Conservation (phyloP, 2,113 vertebrate species). For the Balaeniceps rex region DNA sequence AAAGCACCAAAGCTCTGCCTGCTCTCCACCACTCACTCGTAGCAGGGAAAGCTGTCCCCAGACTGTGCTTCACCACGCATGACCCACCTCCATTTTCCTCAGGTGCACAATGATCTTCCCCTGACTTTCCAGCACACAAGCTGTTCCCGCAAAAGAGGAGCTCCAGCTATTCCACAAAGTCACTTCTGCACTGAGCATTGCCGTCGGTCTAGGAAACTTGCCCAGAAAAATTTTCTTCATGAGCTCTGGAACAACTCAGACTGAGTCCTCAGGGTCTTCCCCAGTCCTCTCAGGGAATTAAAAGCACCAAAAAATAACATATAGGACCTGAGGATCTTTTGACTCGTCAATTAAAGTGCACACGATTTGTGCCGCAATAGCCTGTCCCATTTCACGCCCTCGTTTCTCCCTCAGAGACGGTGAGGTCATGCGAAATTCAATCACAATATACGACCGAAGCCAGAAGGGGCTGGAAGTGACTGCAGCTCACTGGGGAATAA, state of each 20-base stretch:
- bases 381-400: not conserved
- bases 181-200: not conserved
- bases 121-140: not conserved
- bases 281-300: too few species aligned
- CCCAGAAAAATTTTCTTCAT: rapidly evolving
- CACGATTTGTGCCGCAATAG: not conserved
- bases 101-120: not conserved
- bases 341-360: not conserved
- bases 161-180: not conserved
- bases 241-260: not conserved
- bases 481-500: not conserved
- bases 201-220: not conserved
- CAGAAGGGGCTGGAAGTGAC: not conserved
- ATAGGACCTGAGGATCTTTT: not conserved
- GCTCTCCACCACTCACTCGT: not conserved
- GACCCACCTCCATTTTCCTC: not conserved
- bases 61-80: not conserved
- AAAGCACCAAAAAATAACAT: not conserved
- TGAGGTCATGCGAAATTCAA: not conserved
- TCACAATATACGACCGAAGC: not conserved
- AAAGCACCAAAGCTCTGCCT: not conserved
- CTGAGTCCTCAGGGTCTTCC: not conserved
- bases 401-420: not conserved
- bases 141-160: not conserved
- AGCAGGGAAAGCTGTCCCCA: not conserved